Evolutionary conservation across 2,797 vertebrate species (phyloP).

Genomic region (Rhinoraja longicauda): DNA sequence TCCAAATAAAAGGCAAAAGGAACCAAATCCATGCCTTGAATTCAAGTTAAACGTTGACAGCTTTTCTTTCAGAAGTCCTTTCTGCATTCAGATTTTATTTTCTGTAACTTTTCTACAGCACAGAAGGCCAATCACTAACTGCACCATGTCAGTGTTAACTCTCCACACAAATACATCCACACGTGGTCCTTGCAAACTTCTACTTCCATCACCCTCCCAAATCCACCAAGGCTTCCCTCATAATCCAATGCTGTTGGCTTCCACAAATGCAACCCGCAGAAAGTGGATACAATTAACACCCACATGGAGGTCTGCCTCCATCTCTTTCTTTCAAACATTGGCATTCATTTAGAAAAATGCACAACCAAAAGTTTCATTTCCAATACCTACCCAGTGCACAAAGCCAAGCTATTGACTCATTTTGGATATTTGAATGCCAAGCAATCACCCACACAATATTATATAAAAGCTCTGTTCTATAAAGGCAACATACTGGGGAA

Average conservation of each 20-base stretch:
- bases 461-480: background rate
- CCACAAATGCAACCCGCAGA: background rate
- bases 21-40: no score
- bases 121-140: background rate
- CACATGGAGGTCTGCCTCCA: background rate
- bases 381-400: background rate
- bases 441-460: background rate
- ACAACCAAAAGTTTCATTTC: background rate
- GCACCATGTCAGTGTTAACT: background rate
- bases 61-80: background rate
- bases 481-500: background rate
- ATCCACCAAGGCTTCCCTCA: background rate
- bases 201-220: background rate
- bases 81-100: background rate
- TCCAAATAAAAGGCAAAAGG: no score
- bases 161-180: background rate
- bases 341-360: background rate
- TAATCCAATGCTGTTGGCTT: background rate
- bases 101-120: background rate
- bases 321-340: background rate
- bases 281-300: background rate
- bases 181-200: background rate
- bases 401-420: background rate
- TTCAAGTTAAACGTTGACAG: background rate
- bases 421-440: background rate